Conservation (phyloP, 2,888 invertebrate genomes). For the Eupithecia exiguata region DNA sequence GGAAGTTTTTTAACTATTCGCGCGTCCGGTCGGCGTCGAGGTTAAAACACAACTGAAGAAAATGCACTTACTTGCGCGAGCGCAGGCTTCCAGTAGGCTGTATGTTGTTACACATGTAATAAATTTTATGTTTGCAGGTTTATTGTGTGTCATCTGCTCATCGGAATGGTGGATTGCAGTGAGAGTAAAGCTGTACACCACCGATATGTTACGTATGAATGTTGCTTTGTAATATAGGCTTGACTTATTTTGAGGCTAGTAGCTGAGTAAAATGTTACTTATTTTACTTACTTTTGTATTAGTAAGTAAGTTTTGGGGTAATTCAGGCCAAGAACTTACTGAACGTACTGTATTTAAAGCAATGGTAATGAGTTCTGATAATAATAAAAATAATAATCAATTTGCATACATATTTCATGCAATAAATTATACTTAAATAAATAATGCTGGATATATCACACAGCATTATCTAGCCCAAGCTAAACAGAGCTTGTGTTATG, state of each 20-base stretch:
- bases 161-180: constrained; percentile 3
- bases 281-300: neutral
- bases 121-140: constrained; percentile 37
- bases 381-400: too few species aligned
- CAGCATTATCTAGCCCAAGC: too few species aligned
- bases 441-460: too few species aligned
- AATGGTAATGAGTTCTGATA: too few species aligned
- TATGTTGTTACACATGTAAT: constrained; percentile 35
- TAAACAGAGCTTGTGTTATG: too few species aligned
- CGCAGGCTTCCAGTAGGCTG: constrained; percentile 40
- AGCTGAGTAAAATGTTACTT: neutral
- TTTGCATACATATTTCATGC: neutral
- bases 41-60: constrained; percentile 48
- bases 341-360: neutral
- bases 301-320: neutral
- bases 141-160: constrained; percentile 35
- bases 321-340: neutral
- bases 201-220: neutral
- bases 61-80: constrained; percentile 42
- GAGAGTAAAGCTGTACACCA: constrained; percentile 1
- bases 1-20: constrained; percentile 15
- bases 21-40: constrained; percentile 44
- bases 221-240: neutral
- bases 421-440: neutral
- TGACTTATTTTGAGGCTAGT: neutral